Conservation (phyloP, 2,888 invertebrate genomes). For the Heliconius erato region DNA sequence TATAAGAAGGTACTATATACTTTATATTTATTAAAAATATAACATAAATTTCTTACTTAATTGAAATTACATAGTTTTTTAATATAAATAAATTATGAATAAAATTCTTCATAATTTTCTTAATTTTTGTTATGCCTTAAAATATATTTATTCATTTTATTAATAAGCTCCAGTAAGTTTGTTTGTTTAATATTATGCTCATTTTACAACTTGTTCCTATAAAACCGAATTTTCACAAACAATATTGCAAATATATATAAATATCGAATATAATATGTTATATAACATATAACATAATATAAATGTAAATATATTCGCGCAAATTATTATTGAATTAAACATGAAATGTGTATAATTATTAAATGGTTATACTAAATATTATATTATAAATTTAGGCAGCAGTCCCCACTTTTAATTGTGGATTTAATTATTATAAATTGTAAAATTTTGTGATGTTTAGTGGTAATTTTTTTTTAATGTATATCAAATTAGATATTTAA, state of each 20-base stretch:
- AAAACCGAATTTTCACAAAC: slow-evolving; percentile 26
- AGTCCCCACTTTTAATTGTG: neutral
- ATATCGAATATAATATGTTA: neutral
- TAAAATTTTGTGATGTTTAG: neutral
- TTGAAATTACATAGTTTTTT: too few relatives aligned
- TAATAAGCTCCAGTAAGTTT: neutral
- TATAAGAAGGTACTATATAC: too few relatives aligned
- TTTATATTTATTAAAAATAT: too few relatives aligned
- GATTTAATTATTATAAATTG: neutral
- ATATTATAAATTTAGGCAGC: neutral
- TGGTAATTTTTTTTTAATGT: neutral
- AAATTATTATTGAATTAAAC: slow-evolving; percentile 26
- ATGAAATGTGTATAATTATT: neutral
- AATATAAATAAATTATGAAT: neutral
- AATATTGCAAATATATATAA: neutral
- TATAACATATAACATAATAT: neutral
- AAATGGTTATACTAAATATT: neutral
- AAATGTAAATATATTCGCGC: slow-evolving; percentile 28
- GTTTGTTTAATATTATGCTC: neutral
- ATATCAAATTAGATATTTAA: neutral
- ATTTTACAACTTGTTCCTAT: slow-evolving; percentile 27
- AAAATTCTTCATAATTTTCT: neutral
- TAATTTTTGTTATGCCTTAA: neutral
- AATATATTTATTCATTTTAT: neutral
- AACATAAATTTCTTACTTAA: too few relatives aligned